Evolutionary conservation across 2,888 invertebrate species (phyloP).

Genomic region (Coelopa pilipes): DNA sequence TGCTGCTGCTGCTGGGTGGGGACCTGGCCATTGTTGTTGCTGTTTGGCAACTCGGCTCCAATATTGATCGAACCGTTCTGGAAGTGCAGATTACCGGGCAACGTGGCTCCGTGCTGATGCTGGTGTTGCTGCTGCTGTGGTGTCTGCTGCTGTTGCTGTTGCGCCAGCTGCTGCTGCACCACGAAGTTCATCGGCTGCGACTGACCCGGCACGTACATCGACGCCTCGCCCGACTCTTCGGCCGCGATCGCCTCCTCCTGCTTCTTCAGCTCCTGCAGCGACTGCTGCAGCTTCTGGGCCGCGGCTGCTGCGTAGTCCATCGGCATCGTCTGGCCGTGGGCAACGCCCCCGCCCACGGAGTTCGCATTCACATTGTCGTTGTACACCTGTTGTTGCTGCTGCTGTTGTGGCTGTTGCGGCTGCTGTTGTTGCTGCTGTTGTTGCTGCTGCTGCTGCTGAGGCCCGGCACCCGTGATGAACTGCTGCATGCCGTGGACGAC

Average conservation of each 20-base stretch:
- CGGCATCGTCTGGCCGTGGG: conserved; percentile 67
- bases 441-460: conserved; percentile 37
- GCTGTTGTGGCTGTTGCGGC: no score
- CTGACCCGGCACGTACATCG: conserved; percentile 49
- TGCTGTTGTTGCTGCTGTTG: conserved; percentile 59
- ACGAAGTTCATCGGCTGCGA: conserved; percentile 48
- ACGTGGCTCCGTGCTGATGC: conserved; percentile 56
- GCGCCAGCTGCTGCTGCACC: conserved; percentile 30
- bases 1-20: conserved; percentile 40
- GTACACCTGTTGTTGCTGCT: conserved; percentile 65
- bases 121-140: conserved; percentile 60
- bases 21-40: conserved; percentile 41
- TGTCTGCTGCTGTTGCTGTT: conserved; percentile 59
- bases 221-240: conserved; percentile 42
- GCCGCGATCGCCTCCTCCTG: conserved; percentile 59
- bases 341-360: conserved; percentile 45
- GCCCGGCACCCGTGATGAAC: conserved; percentile 43
- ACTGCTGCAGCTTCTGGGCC: conserved; percentile 58
- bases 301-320: conserved; percentile 61
- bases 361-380: conserved; percentile 66
- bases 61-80: conserved; percentile 55
- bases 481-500: conserved; percentile 61
- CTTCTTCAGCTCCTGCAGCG: conserved; percentile 61
- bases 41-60: conserved; percentile 42
- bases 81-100: conserved; percentile 55